These are phyloP conservation scores for Sminthurinus aureus DNA, from an alignment of 2,888 invertebrate genomes.

Conservation along the genomic window DNA sequence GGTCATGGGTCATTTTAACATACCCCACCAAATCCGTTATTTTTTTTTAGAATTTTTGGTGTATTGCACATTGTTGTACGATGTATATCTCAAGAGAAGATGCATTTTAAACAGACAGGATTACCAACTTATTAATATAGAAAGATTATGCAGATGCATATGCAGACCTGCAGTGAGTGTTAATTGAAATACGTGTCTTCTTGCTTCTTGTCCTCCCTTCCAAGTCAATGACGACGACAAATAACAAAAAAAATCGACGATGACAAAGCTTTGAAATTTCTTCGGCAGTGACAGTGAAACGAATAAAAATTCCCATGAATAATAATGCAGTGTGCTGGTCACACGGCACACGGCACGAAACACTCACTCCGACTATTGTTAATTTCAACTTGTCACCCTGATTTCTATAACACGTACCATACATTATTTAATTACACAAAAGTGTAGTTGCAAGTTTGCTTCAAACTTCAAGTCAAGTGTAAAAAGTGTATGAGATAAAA, in stretches of 20 bases:
- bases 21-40: no score
- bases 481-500: no score
- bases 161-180: background rate
- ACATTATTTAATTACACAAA: background rate
- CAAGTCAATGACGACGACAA: background rate
- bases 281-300: slow-evolving; percentile 21
- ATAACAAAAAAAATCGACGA: no score
- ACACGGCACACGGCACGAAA: background rate
- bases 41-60: no score
- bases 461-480: no score
- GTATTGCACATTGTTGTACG: no score
- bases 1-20: background rate
- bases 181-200: background rate
- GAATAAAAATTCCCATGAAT: slow-evolving; percentile 28
- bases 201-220: slow-evolving; percentile 6
- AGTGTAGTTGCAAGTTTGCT: background rate
- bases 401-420: background rate
- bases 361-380: background rate
- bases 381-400: background rate
- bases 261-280: background rate
- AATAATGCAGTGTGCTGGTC: slow-evolving; percentile 25
- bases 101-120: no score
- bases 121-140: no score
- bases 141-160: background rate
- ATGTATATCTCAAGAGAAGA: background rate